phyloP scores from a whole-genome alignment of 2,888 invertebrate species.

The Perizoma affinitatum region DNA sequence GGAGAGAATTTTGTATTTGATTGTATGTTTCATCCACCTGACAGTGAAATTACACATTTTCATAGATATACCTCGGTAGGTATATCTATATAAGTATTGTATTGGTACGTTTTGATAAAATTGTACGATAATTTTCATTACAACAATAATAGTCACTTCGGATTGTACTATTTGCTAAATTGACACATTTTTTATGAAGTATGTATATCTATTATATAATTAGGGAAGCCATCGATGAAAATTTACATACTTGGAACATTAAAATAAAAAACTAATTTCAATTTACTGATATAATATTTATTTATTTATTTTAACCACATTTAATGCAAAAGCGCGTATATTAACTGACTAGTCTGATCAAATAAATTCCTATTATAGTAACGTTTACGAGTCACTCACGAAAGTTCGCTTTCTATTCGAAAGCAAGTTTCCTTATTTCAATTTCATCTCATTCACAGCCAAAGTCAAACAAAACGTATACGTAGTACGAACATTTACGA shows the following conservation, averaged over 20 bases:
- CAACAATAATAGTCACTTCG: too few species aligned
- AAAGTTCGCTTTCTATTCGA: conserved; percentile 30
- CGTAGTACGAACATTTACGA: conserved; percentile 5
- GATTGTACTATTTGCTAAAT: too few species aligned
- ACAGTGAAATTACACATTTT: too few species aligned
- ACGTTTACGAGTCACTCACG: conserved; percentile 13
- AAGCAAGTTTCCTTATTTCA: conserved; percentile 26
- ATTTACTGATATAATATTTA: not conserved
- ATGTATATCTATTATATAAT: too few species aligned
- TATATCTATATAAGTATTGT: too few species aligned
- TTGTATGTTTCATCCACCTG: too few species aligned
- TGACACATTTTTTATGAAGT: too few species aligned
- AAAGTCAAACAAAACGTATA: conserved; percentile 6
- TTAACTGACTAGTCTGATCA: conserved; percentile 1
- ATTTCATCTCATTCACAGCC: conserved; percentile 18
- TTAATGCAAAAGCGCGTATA: not conserved
- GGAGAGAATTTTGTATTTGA: too few species aligned
- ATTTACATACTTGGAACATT: not conserved
- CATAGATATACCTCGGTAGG: too few species aligned
- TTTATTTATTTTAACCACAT: not conserved
- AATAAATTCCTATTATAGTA: conserved; percentile 19
- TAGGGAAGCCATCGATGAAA: too few species aligned
- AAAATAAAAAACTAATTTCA: not conserved
- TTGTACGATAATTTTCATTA: too few species aligned
- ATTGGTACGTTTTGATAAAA: too few species aligned